Evolutionary conservation across 1,140 invertebrate species (phyloP).

Genomic region (Aphis gossypii): DNA sequence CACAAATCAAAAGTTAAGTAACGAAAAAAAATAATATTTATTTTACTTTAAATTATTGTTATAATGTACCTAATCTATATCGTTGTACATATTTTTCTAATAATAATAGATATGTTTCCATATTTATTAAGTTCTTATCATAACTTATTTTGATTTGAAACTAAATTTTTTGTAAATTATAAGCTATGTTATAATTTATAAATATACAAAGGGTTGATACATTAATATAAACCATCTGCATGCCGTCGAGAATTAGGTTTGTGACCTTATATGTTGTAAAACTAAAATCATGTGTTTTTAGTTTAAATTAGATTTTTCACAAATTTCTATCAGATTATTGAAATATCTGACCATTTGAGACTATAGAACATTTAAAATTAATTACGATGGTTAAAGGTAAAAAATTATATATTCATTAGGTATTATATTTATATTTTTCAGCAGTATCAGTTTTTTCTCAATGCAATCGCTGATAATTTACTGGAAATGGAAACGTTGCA

Average conservation of each 20-base stretch:
- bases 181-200: background rate
- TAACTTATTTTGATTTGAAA: too few species aligned
- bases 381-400: background rate
- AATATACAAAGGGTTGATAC: background rate
- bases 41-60: too few species aligned
- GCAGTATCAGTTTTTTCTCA: constrained; percentile 11
- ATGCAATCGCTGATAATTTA: constrained; percentile 44
- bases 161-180: too few species aligned
- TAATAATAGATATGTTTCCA: too few species aligned
- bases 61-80: too few species aligned
- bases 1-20: too few species aligned
- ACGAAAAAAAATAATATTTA: too few species aligned
- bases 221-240: background rate
- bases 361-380: background rate
- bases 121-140: too few species aligned
- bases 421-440: constrained; percentile 9
- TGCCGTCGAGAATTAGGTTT: background rate
- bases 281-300: background rate
- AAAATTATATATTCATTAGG: background rate
- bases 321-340: background rate
- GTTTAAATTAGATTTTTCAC: background rate
- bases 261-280: background rate
- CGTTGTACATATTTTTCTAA: too few species aligned
- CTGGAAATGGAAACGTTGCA: constrained; percentile 42
- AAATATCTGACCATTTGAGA: background rate